Conservation (phyloP, 2,888 invertebrate genomes). For the Aradus depressus region DNA sequence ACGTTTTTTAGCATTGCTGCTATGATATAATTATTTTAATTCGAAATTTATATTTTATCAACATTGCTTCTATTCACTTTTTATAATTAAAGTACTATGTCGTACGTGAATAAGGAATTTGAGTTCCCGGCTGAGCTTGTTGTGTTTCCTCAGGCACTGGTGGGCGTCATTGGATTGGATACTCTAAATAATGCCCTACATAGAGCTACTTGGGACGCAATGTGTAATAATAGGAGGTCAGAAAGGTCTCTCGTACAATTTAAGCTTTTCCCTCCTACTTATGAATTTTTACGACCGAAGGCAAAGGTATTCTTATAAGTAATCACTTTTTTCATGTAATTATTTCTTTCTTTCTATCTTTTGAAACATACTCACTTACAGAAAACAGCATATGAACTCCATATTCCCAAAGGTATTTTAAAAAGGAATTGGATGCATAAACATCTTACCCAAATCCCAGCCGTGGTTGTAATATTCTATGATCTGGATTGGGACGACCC, state of each 20-base stretch:
- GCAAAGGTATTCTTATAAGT: constrained; percentile 43
- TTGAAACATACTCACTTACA: neutral
- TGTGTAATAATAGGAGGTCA: constrained; percentile 66
- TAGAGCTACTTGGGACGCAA: constrained; percentile 86
- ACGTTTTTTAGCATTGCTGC: no score
- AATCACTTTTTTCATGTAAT: neutral
- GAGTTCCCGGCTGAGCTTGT: constrained; percentile 76
- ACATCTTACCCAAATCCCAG: constrained; percentile 77
- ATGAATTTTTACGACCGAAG: constrained; percentile 79
- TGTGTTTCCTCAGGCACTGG: constrained; percentile 70
- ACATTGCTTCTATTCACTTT: constrained; percentile 11
- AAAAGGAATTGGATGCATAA: constrained; percentile 94
- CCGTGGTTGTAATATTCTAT: constrained; percentile 87
- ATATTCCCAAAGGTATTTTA: constrained; percentile 85
- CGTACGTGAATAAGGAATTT: constrained; percentile 34
- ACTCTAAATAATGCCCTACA: constrained; percentile 73
- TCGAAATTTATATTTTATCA: no score
- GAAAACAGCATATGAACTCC: constrained; percentile 65
- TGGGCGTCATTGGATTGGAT: constrained; percentile 82
- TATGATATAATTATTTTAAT: no score
- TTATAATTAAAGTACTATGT: constrained; percentile 12
- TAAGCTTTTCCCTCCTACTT: constrained; percentile 65
- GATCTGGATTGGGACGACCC: constrained; percentile 96
- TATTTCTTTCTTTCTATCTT: neutral
- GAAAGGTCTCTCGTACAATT: constrained; percentile 77